Conservation (phyloP, 2,888 invertebrate genomes). For the Apotomis capreana region DNA sequence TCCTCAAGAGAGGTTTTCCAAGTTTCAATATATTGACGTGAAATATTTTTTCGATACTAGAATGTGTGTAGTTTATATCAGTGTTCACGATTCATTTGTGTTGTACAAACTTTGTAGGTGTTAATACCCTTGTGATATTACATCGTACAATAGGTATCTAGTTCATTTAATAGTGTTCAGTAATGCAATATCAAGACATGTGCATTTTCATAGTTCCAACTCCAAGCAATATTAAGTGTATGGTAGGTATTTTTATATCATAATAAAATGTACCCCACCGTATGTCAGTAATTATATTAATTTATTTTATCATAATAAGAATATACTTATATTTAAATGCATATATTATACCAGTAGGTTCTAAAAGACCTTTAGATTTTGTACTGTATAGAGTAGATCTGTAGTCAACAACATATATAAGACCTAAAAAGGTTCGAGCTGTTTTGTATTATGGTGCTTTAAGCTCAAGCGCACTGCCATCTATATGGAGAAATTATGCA, state of each 20-base stretch:
- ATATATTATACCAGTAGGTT: slow-evolving; percentile 25
- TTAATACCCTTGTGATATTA: slow-evolving; percentile 27
- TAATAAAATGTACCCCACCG: slow-evolving; percentile 35
- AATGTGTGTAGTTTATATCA: slow-evolving; percentile 23
- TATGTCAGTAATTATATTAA: slow-evolving; percentile 18
- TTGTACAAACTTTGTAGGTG: slow-evolving; percentile 4
- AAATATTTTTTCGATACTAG: slow-evolving; percentile 18
- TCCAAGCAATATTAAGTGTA: slow-evolving; percentile 30
- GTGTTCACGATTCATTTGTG: background rate
- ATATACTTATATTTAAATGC: slow-evolving; percentile 14
- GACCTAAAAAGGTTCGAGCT: background rate
- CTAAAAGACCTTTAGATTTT: slow-evolving; percentile 38
- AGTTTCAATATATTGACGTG: slow-evolving; percentile 21
- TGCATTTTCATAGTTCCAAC: slow-evolving; percentile 22
- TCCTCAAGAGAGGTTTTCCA: slow-evolving; percentile 2
- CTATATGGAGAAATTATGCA: background rate
- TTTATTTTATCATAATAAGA: slow-evolving; percentile 3
- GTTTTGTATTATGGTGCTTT: background rate
- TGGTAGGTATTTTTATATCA: slow-evolving; percentile 29
- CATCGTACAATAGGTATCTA: slow-evolving; percentile 20
- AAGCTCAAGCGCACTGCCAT: background rate
- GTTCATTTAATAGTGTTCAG: background rate
- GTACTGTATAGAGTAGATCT: slow-evolving; percentile 28
- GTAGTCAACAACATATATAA: slow-evolving; percentile 6
- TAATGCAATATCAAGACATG: background rate